A percentile compares a stretch with the other conserved stretches of the same genome.
Conservation (phyloP, 2,113 vertebrate species). For the Montifringilla adamsi region DNA sequence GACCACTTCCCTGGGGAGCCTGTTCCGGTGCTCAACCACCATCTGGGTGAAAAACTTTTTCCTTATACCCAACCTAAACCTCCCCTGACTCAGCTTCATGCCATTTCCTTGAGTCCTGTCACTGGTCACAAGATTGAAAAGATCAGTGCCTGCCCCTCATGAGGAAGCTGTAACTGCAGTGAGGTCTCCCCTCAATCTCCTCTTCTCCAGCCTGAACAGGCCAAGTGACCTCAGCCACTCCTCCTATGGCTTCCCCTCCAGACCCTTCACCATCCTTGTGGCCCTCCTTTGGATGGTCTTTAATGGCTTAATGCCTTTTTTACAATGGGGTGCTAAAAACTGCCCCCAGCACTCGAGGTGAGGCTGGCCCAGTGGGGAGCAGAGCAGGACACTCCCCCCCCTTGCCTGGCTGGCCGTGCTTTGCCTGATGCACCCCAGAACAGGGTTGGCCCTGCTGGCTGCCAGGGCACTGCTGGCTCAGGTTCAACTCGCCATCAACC, state of each 20-base stretch:
- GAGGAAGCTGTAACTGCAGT: not conserved
- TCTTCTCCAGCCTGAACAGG: not conserved
- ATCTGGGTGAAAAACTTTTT: not conserved
- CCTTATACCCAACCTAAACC: not conserved
- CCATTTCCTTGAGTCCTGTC: not conserved
- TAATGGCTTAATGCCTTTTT: not conserved
- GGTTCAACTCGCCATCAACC: fast-evolving
- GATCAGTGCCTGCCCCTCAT: not conserved
- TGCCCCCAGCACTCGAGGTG: not conserved
- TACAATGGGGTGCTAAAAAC: fast-evolving
- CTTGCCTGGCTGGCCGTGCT: fast-evolving
- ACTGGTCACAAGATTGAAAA: not conserved
- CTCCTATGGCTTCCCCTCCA: not conserved
- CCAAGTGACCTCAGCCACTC: not conserved
- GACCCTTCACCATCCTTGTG: not conserved
- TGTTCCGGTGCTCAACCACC: not conserved
- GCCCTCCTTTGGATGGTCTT: not conserved
- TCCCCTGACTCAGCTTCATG: not conserved
- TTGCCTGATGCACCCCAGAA: not conserved
- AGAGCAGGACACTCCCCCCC: not conserved
- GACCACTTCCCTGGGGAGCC: not conserved
- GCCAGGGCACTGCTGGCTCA: not conserved
- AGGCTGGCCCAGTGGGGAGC: not conserved
- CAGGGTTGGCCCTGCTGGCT: not conserved
- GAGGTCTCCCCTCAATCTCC: not conserved